Percentiles rank a stretch among this genome's conserved stretches.
Conservation (phyloP, 2,888 invertebrate species). For the Hemicrepidius hirtus region DNA sequence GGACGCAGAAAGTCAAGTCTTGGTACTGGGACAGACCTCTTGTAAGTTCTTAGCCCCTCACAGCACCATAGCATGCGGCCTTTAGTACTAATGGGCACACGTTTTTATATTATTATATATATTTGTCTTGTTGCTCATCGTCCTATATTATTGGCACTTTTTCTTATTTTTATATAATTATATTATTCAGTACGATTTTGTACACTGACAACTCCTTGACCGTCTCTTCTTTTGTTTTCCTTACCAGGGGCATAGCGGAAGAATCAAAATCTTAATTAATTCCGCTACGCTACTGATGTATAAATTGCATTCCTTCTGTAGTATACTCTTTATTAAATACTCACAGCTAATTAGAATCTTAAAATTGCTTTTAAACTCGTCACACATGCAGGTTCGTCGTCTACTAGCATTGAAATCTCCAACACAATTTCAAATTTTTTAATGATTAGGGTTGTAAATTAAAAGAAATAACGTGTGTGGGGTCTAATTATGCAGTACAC, state of each 20-base stretch:
- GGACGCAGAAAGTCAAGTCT: conserved; percentile 97
- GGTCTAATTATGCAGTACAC: too few species aligned
- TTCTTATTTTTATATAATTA: background rate
- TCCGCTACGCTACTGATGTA: background rate
- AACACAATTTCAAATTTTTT: too few species aligned
- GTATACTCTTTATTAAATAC: too few species aligned
- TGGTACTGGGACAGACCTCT: conserved; percentile 98
- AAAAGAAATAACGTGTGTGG: too few species aligned
- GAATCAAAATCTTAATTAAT: too few species aligned
- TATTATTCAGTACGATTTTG: background rate
- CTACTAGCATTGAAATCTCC: too few species aligned
- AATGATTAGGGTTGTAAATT: too few species aligned
- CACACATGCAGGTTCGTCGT: too few species aligned
- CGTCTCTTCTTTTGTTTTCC: conserved; percentile 6
- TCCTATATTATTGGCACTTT: conserved; percentile 37
- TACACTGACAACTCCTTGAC: conserved; percentile 31
- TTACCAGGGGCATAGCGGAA: too few species aligned
- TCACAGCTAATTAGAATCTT: too few species aligned
- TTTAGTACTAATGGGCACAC: conserved; percentile 58
- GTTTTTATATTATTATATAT: conserved; percentile 40
- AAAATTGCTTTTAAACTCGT: too few species aligned
- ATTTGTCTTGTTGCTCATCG: conserved; percentile 49
- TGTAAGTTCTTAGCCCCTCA: conserved; percentile 81
- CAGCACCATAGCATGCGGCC: conserved; percentile 63
- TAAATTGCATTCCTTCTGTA: background rate